Base-by-base conservation (phyloP, 2,888 invertebrate species). In the Candidula unifasciata region DNA sequence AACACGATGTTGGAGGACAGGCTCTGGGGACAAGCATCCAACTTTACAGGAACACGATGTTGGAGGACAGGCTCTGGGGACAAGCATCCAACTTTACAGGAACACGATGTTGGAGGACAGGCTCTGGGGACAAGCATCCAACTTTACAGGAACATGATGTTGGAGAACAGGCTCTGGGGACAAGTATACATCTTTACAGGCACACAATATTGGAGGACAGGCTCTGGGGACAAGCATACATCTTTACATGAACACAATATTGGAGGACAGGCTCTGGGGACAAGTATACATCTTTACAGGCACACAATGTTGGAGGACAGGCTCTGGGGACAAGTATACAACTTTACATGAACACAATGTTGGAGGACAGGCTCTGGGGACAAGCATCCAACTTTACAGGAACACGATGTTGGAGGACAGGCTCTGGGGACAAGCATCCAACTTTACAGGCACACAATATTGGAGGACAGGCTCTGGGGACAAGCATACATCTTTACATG, bases 301-400 rank as follows among this genome's bases (percentile, higher is more conserved):
- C 97, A 96, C 0, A 97, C 96, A 0, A 97, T 96, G 5, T 97
- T 97, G 93, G 97, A 96, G 13, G 96, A 96, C 0, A 97, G 93
- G 89, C 96, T 96, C 96, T 96, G 94, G 95, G 37, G 96, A 95
- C 18, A 97, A 94, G 93, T 96, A 96, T 95, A 94, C 97, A 96
- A 66, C 96, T 96, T 94, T 97, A 96, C 88, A 96, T 96, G 90
- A 97, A 96, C 0, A 97, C 96, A 0, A 97, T 96, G 5, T 97
- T 97, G 93, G 97, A 96, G 13, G 96, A 96, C 0, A 97, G 93
- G 89, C 96, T 96, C 96, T 96, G 94, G 66, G 94, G 54, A 71
- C 24, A 33, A 52, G 27, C 8, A 74, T 30, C 52, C 6, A 74
- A 21, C 3, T 60, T 21, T n/a, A n/a, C n/a, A n/a, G n/a, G n/a